Evolutionary conservation across 2,113 vertebrate genomes (phyloP).

Genomic region (Sorex fumeus): DNA sequence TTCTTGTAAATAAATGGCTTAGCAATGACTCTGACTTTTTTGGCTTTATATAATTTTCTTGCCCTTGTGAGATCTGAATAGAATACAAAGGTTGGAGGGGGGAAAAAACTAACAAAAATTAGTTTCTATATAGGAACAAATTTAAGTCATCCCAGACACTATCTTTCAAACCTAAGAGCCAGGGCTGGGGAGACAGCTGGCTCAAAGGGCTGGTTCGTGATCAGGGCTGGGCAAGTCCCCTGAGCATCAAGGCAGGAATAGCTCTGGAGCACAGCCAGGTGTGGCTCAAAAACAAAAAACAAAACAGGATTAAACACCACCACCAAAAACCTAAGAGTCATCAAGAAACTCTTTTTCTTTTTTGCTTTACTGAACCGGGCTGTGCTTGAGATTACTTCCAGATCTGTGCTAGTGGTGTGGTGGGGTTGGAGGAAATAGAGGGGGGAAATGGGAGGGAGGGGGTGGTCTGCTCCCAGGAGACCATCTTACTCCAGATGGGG

Average conservation of each 20-base stretch:
- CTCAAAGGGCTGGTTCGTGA: too few relatives aligned
- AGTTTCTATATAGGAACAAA: neutral
- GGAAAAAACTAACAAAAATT: constrained; percentile 15
- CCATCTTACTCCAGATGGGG: too few relatives aligned
- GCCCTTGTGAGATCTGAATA: neutral
- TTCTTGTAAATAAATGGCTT: neutral
- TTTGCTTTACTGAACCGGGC: too few relatives aligned
- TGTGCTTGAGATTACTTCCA: too few relatives aligned
- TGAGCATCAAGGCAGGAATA: too few relatives aligned
- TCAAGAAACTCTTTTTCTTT: neutral
- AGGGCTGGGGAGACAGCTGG: too few relatives aligned
- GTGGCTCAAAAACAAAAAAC: neutral
- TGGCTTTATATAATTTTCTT: neutral
- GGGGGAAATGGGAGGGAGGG: too few relatives aligned
- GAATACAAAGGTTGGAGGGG: constrained; percentile 11
- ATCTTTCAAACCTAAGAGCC: constrained; percentile 25
- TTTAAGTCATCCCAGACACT: constrained; percentile 15
- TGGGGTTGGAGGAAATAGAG: too few relatives aligned
- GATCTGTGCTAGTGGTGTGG: too few relatives aligned
- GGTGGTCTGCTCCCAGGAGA: too few relatives aligned
- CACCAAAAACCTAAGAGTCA: neutral
- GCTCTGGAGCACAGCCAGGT: too few relatives aligned
- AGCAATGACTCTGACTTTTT: neutral
- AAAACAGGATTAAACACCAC: neutral
- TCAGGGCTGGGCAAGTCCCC: too few relatives aligned